These are phyloP conservation scores for Tolmerus cingulatus DNA, from an alignment of 2,888 invertebrate genomes.

Conservation along the genomic window DNA sequence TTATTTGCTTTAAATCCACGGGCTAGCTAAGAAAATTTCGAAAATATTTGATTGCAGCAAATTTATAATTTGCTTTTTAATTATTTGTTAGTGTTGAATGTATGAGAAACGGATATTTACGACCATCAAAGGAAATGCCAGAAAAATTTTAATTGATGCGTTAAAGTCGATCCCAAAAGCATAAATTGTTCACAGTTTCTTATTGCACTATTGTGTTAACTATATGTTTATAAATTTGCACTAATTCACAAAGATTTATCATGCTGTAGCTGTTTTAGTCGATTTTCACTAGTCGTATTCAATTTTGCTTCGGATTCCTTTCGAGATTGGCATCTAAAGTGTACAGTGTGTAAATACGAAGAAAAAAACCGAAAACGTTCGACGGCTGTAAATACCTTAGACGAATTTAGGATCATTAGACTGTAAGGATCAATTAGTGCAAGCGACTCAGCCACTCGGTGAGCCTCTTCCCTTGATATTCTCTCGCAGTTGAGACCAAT, in stretches of 20 bases:
- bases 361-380: background rate
- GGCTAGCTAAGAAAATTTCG: too few relatives aligned
- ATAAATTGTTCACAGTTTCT: too few relatives aligned
- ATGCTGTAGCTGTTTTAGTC: background rate
- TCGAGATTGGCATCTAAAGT: background rate
- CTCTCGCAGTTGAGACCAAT: background rate
- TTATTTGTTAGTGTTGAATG: too few relatives aligned
- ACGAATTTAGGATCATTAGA: conserved; percentile 12
- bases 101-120: too few relatives aligned
- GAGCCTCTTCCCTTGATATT: background rate
- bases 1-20: too few relatives aligned
- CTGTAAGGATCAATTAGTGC: background rate
- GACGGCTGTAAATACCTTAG: conserved; percentile 17
- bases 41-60: too few relatives aligned
- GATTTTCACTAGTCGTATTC: background rate
- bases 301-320: background rate
- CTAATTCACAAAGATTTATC: background rate
- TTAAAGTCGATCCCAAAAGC: too few relatives aligned
- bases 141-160: too few relatives aligned
- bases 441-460: background rate
- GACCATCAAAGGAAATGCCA: too few relatives aligned
- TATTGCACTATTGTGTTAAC: background rate
- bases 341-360: background rate
- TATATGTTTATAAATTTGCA: background rate
- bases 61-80: too few relatives aligned